phyloP scores from a whole-genome alignment of 2,797 vertebrate species.

The Phalloptychus januarius region DNA sequence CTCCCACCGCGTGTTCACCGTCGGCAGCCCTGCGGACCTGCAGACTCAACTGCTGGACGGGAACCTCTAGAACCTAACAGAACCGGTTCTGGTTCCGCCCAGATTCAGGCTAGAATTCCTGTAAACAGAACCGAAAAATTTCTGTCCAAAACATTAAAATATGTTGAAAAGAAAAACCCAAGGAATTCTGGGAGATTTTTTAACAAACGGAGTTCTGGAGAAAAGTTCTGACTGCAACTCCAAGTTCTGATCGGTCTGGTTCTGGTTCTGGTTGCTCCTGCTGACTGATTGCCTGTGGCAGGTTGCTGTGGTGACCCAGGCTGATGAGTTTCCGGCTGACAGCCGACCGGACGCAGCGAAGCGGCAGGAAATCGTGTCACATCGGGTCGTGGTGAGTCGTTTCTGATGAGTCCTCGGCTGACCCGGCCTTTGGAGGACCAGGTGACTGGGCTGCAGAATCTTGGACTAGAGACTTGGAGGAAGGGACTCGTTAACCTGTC shows the following conservation, averaged over 20 bases:
- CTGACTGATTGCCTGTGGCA: too few relatives aligned
- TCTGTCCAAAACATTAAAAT: not conserved
- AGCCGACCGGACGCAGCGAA: not conserved
- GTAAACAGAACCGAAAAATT: not conserved
- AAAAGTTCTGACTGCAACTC: not conserved
- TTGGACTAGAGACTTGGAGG: not conserved
- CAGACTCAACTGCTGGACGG: constrained; percentile 76
- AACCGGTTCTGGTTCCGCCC: not conserved
- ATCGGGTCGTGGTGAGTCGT: not conserved
- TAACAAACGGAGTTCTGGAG: not conserved
- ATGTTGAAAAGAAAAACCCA: not conserved
- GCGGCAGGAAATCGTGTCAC: constrained; percentile 3
- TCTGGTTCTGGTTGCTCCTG: not conserved
- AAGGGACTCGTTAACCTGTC: not conserved
- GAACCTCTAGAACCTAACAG: constrained; percentile 53
- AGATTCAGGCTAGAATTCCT: not conserved
- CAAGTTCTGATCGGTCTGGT: not conserved
- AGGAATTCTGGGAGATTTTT: not conserved
- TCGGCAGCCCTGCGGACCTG: constrained; percentile 80
- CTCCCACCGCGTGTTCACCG: constrained; percentile 76
- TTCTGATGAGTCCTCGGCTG: not conserved
- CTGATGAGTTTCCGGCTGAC: constrained; percentile 9
- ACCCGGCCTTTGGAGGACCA: not conserved
- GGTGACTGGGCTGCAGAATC: not conserved
- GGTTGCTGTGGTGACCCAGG: constrained; percentile 21